Evolutionary conservation across 1,140 invertebrate genomes (phyloP), one percentile per base, ranked within the genome.

Genomic region (Dinothrombium tinctorium): DNA sequence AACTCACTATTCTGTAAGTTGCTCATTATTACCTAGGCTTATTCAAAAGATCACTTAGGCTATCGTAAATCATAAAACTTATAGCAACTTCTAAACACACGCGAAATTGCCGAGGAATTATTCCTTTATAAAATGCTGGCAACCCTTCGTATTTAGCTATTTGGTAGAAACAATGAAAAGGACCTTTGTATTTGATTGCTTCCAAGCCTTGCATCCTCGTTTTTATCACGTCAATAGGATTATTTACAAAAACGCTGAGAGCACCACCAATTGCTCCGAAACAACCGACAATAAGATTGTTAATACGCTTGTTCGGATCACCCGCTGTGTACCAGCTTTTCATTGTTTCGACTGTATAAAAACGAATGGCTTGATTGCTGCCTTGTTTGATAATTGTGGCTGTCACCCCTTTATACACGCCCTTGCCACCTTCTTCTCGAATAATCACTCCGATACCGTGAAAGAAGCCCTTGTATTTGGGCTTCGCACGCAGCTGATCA

Each of bases 181-280:
- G 95, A 55, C 72, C 83, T 59, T 86, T 94, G 59, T 98, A 98
- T 54, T 90, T 92, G 11, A 72, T 54, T 0, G 89, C 84, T 59
- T 96, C 89, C n/a, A 96, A 61, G 20, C 90, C 86, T 71, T 98
- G 92, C 87, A 98, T 94, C 52, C 92, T 67, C 12, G 92, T 98
- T 66, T 98, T 98, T 1, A 98, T 74, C 3, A 98, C 92, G 63
- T 98, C 92, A 49, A 96, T 69, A 2, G 90, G 89, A 22, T 86
- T 96, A 53, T 96, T 96, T 26, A 87, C 89, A 61, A 89, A 95
- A 2, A 96, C 90, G 17, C 84, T 92, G 15, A 76, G 78, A n/a
- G 87, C 89, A 44, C 90, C 79, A 47, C 90, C 90, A 42, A 83
- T 49, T 31, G 76, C 82, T 60, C 92, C 92, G 62, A 98, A 92